These are phyloP conservation scores for Rhynchonycteris naso DNA, from an alignment of 2,797 vertebrate species.

Conservation along the genomic window DNA sequence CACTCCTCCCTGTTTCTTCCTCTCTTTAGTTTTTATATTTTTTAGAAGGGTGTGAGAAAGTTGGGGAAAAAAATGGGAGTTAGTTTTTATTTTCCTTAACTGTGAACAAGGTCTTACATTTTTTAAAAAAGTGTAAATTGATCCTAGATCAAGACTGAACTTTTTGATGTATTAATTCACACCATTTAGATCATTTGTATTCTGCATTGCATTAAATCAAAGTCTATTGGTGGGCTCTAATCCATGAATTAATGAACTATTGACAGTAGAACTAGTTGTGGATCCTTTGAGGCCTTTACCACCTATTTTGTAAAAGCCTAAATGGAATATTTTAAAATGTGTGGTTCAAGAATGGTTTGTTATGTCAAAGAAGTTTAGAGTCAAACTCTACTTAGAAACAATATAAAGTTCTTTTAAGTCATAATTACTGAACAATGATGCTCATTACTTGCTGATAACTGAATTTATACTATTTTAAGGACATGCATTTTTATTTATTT, in stretches of 20 bases:
- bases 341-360: background rate
- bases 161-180: constrained; percentile 15
- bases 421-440: background rate
- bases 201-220: background rate
- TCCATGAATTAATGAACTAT: constrained; percentile 53
- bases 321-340: background rate
- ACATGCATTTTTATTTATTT: background rate
- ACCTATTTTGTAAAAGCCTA: constrained; percentile 34
- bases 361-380: background rate
- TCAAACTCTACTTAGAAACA: background rate
- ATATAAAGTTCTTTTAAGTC: background rate
- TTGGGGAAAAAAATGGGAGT: background rate
- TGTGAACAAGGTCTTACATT: background rate
- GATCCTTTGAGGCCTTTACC: constrained; percentile 4
- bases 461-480: background rate
- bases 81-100: background rate
- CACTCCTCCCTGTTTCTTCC: no score
- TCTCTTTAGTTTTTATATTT: background rate
- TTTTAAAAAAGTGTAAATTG: constrained; percentile 8
- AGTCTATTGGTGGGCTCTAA: background rate
- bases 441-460: background rate
- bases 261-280: background rate
- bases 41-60: background rate
- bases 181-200: constrained; percentile 8
- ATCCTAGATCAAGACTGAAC: background rate